These are phyloP conservation scores for Alitta virens DNA, from an alignment of 2,888 invertebrate species.

Conservation along the genomic window DNA sequence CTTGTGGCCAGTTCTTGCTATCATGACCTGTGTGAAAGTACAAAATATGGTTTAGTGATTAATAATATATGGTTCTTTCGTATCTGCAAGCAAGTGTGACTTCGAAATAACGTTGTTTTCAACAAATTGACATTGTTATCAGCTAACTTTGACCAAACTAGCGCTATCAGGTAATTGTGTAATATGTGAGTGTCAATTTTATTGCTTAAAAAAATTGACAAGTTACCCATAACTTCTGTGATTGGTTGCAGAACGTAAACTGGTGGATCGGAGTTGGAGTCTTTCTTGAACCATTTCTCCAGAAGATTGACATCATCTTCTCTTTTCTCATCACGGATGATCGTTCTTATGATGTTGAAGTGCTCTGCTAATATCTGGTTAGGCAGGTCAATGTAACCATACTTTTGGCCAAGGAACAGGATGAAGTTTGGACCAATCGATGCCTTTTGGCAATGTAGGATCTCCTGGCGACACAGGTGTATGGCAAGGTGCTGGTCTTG, in stretches of 20 bases:
- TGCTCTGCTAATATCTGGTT: slow-evolving; percentile 31
- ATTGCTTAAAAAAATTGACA: too few relatives aligned
- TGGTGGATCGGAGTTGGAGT: slow-evolving; percentile 40
- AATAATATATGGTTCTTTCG: too few relatives aligned
- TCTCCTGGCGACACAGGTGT: slow-evolving; percentile 42
- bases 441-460: slow-evolving; percentile 36
- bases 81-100: too few relatives aligned
- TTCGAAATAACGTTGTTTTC: too few relatives aligned
- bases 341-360: slow-evolving; percentile 30
- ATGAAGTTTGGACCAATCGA: slow-evolving; percentile 41
- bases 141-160: too few relatives aligned
- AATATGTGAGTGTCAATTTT: too few relatives aligned
- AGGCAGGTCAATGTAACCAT: slow-evolving; percentile 39
- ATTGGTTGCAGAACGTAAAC: slow-evolving; percentile 39
- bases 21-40: too few relatives aligned
- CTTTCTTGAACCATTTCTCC: slow-evolving; percentile 39
- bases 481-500: slow-evolving; percentile 28
- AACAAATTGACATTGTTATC: too few relatives aligned
- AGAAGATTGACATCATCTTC: slow-evolving; percentile 30
- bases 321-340: slow-evolving; percentile 27
- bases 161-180: too few relatives aligned
- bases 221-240: slow-evolving; percentile 17
- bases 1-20: too few relatives aligned
- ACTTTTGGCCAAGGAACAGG: slow-evolving; percentile 49
- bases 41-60: too few relatives aligned